These are phyloP conservation scores for Plemyria rubiginata DNA, from an alignment of 2,888 invertebrate species.

Conservation along the genomic window DNA sequence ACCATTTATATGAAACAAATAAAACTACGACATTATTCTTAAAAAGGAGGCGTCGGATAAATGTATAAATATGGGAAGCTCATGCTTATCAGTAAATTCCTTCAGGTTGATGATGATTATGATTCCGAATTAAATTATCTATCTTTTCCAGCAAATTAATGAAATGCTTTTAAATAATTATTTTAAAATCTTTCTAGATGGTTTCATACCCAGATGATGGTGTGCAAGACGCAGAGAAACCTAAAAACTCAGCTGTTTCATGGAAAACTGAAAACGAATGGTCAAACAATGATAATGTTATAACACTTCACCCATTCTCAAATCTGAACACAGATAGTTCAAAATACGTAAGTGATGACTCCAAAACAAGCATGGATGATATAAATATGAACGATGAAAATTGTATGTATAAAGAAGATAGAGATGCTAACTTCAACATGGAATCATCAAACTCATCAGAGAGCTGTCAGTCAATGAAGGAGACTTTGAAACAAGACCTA, in stretches of 20 bases:
- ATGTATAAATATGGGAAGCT: no score
- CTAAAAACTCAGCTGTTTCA: slow-evolving; percentile 74
- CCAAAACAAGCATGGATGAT: slow-evolving; percentile 79
- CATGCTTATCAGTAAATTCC: no score
- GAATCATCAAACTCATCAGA: slow-evolving; percentile 81
- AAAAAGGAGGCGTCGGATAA: no score
- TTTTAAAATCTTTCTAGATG: slow-evolving; percentile 51
- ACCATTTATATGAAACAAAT: no score
- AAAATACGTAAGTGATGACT: slow-evolving; percentile 78
- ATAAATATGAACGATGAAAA: slow-evolving; percentile 78
- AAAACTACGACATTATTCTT: no score
- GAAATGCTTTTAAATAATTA: no score
- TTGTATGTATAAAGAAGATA: slow-evolving; percentile 77
- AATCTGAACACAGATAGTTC: slow-evolving; percentile 66
- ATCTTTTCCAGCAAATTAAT: no score
- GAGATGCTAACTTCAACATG: slow-evolving; percentile 80
- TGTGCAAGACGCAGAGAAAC: slow-evolving; percentile 77
- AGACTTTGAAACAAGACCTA: slow-evolving; percentile 68
- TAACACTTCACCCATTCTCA: slow-evolving; percentile 70
- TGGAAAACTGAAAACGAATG: slow-evolving; percentile 77
- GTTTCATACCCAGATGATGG: slow-evolving; percentile 78
- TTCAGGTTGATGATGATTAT: no score
- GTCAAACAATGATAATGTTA: slow-evolving; percentile 70
- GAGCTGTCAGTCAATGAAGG: slow-evolving; percentile 79
- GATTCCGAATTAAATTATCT: no score